phyloP scores from a whole-genome alignment of 2,797 vertebrate genomes.

The Tapirus indicus region DNA sequence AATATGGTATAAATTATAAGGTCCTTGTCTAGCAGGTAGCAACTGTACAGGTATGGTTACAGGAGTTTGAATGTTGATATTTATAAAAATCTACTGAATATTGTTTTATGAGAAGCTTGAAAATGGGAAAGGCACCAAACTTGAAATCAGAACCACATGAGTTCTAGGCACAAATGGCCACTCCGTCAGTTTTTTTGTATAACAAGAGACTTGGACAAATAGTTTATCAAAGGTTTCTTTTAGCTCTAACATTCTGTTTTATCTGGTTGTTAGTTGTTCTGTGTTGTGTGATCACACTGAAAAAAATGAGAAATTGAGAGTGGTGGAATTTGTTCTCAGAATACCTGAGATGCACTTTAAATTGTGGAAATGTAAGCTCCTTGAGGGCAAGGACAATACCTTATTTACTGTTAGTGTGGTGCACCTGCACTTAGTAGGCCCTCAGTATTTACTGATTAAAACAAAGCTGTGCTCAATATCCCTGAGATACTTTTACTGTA shows the following conservation, averaged over 20 bases:
- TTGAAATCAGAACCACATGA: not conserved
- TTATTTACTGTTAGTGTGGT: constrained; percentile 20
- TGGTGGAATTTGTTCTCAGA: not conserved
- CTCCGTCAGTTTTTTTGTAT: not conserved
- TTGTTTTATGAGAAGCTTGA: not conserved
- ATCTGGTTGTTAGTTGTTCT: constrained; percentile 11
- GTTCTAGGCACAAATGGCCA: not conserved
- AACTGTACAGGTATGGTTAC: not conserved
- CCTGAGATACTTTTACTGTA: not conserved
- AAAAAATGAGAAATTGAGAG: not conserved
- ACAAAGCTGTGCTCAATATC: not conserved
- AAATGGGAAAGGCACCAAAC: not conserved
- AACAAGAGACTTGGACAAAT: not conserved
- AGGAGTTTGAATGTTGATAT: not conserved
- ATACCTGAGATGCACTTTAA: constrained; percentile 67
- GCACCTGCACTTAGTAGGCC: not conserved
- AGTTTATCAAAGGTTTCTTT: not conserved
- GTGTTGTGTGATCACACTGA: not conserved
- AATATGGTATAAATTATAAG: not conserved
- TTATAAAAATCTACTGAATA: not conserved
- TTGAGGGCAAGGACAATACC: not conserved
- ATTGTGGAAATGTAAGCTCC: not conserved
- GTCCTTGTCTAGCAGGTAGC: not conserved
- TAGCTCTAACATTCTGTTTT: not conserved
- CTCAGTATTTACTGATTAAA: constrained; percentile 41